Base-by-base conservation (phyloP, 2,113 vertebrate genomes). In the Myrmecophaga tridactyla region DNA sequence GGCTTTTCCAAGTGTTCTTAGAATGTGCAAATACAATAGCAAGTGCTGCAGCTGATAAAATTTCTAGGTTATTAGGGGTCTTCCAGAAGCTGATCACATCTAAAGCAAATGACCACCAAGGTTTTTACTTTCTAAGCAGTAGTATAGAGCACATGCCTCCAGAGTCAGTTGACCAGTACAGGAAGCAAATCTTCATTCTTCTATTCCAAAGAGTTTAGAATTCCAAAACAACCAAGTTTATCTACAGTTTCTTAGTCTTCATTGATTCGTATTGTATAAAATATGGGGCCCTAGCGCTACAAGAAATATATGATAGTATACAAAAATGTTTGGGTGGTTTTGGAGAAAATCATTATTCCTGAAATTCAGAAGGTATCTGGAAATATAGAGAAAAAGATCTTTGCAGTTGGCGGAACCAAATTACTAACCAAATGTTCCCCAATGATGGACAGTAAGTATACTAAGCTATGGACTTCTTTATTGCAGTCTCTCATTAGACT, bases 31-130 rank as follows among this genome's bases (percentile, higher is more conserved):
- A 95, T 36, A 98, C 98, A 1, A 99, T 99, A 92, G 99, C 99
- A 51, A 98, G 89, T 94, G 98, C 98, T 14, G 99, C 99, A 7
- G 98, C 99, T 15, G 99, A 99, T 98, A 99, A 99, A 97, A 99
- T 99, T 69, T 99, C 99, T 93, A 99, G 99, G 39, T 97, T 99
- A 84, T 98, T 99, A 29, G 99, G 99, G 92, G 99, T 99, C 96
- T 99, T 99, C 98, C 99, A 99, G 98, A 99, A 99, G 98, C 93
- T 99, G 90, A 99, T 99, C 93, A 99, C 99, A 86, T 99, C 99
- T 58, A 99, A 99, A 97, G 99, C 99, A 90, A 99, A 99, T 18
- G 99, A 99, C 98, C 99, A 99, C 96, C 99, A 99, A 98, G 99
- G 99, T 20, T 99, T 99, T 97, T 99, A n/a, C n/a, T 99, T 99